Evolutionary conservation across 2,888 invertebrate genomes (phyloP).

Genomic region (Eupithecia vulgata): DNA sequence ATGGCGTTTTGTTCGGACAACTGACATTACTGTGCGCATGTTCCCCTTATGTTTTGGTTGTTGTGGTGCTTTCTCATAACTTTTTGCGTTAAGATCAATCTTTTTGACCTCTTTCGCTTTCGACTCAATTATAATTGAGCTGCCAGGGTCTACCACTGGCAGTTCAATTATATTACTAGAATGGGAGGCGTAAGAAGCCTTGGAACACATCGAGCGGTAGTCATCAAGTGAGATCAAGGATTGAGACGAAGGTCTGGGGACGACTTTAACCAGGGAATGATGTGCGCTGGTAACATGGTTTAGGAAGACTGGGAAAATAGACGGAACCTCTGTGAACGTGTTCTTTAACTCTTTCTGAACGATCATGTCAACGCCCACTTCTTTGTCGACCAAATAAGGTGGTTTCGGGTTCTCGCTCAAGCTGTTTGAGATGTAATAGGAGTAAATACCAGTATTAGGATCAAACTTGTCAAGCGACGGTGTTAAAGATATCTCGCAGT

Average conservation of each 20-base stretch:
- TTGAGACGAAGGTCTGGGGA: conserved; percentile 57
- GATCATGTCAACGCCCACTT: conserved; percentile 56
- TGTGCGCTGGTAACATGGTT: conserved; percentile 54
- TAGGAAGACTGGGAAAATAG: conserved; percentile 50
- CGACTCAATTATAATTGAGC: no score
- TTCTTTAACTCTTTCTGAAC: conserved; percentile 49
- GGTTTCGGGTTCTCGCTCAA: conserved; percentile 27
- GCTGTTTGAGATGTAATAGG: conserved; percentile 48
- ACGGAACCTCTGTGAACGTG: conserved; percentile 61
- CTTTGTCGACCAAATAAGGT: conserved; percentile 59
- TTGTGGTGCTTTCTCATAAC: conserved; percentile 26
- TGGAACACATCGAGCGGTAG: conserved; percentile 47
- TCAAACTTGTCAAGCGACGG: conserved; percentile 61
- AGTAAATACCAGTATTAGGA: conserved; percentile 57
- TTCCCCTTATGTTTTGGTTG: conserved; percentile 12
- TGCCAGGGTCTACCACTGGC: conserved; percentile 35
- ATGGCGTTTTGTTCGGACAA: conserved; percentile 29
- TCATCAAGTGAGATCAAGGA: conserved; percentile 54
- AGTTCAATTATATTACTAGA: conserved; percentile 32
- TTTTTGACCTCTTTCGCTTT: conserved; percentile 33
- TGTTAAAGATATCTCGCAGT: conserved; percentile 54
- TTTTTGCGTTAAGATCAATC: conserved; percentile 35
- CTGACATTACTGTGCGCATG: conserved; percentile 23
- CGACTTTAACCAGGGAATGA: conserved; percentile 53
- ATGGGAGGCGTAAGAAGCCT: conserved; percentile 40